Conservation (phyloP, 2,797 vertebrate genomes). For the Anguilla obscura region DNA sequence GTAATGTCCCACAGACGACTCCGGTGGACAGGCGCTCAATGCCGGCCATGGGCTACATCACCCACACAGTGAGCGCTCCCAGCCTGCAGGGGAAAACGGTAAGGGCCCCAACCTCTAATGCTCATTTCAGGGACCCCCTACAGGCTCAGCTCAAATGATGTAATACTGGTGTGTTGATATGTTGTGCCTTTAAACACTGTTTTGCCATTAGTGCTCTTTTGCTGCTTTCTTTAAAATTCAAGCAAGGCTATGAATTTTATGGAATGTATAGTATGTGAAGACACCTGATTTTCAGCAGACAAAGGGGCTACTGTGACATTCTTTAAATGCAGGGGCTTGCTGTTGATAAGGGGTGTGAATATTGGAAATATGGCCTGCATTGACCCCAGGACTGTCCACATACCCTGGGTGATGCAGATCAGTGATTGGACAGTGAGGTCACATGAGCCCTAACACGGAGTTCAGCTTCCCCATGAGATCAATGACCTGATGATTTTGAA, state of each 20-base stretch:
- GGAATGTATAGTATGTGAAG: not conserved
- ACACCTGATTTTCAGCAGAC: not conserved
- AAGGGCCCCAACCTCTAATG: conserved; percentile 50
- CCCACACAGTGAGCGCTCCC: conserved; percentile 96
- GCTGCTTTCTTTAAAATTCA: not conserved
- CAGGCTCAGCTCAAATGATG: not conserved
- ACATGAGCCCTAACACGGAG: not conserved
- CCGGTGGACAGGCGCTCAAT: conserved; percentile 87
- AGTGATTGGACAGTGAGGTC: conserved; percentile 11
- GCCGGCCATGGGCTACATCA: conserved; percentile 97
- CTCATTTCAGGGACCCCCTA: not conserved
- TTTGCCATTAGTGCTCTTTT: not conserved
- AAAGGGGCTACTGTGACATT: not conserved
- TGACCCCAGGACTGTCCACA: not conserved
- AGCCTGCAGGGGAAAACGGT: conserved; percentile 98
- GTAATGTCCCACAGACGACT: conserved; percentile 74
- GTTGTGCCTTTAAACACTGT: not conserved
- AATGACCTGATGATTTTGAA: not conserved
- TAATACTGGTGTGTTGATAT: not conserved
- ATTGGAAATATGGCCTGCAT: not conserved
- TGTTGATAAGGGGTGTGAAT: not conserved
- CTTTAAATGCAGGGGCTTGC: not conserved
- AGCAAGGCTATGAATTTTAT: not conserved
- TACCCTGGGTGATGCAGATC: not conserved
- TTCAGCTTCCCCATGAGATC: not conserved